phyloP scores from a whole-genome alignment of 1,140 invertebrate species.

The Watersipora subatra region DNA sequence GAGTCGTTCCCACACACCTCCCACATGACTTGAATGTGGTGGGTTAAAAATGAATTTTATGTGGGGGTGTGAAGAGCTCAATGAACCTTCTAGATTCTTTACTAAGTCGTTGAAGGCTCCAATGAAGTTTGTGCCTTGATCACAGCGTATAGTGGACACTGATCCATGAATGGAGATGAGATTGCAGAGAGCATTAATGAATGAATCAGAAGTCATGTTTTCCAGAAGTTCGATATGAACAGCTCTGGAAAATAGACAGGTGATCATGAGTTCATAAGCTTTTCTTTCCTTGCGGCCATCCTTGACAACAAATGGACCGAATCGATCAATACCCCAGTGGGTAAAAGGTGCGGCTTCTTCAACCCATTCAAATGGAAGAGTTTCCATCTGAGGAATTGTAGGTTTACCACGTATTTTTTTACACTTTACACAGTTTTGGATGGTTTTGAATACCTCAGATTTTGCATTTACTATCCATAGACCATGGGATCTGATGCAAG shows the following conservation, averaged over 20 bases:
- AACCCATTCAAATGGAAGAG: conserved; percentile 10
- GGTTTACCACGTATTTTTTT: conserved; percentile 7
- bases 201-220: too few species aligned
- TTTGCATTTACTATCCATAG: conserved; percentile 12
- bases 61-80: too few species aligned
- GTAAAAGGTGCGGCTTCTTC: conserved; percentile 11
- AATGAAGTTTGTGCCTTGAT: too few species aligned
- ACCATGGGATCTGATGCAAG: neutral
- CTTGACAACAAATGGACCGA: conserved; percentile 7
- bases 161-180: conserved; percentile 9
- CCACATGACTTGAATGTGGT: too few species aligned
- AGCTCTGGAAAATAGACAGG: conserved; percentile 14
- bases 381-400: conserved; percentile 11
- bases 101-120: too few species aligned
- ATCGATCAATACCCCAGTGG: conserved; percentile 8
- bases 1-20: too few species aligned
- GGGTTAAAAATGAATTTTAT: too few species aligned
- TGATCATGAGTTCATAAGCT: conserved; percentile 15
- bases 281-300: too few species aligned
- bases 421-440: conserved; percentile 12
- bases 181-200: conserved; percentile 14
- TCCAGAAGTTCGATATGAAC: too few species aligned
- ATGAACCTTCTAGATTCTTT: too few species aligned
- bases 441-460: conserved; percentile 5
- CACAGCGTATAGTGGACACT: too few species aligned